Base-by-base conservation (phyloP, 2,797 vertebrate genomes). In the Borostomias antarcticus region DNA sequence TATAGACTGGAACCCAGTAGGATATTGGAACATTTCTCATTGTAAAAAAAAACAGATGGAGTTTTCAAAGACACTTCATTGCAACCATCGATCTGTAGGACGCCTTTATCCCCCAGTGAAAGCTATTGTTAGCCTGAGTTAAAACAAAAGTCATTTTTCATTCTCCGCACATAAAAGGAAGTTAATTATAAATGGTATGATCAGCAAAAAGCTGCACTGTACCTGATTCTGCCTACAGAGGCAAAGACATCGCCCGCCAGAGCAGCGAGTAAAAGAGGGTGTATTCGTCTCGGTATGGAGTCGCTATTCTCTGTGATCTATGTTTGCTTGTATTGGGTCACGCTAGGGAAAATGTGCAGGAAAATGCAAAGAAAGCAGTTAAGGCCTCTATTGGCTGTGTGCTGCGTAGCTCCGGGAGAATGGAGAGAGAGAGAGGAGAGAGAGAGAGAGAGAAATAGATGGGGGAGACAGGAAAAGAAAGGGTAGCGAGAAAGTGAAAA, bases 301-400 rank as follows among this genome's bases (percentile, higher is more conserved):
- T 56, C 66, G 60, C 66, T 66, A 33, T 69, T 69, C 40, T 57
- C 54, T 64, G 52, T 65, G 68, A 79, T 75, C 51, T 68, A 21
- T 40, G 32, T 57, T 68, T 65, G 61, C 51, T 66, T 75, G 78
- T 77, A 73, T 75, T 78, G 69, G 73, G 59, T 81, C 72, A 68
- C 28, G 40, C 69, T 70, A 69, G 50, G 62, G 60, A 52, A 73
- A 72, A 58, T 48, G 28, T 66, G 62, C 68, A 61, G 33, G 33
- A 63, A 66, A 35, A 57, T 56, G 65, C 21, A 17, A 52, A 74
- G 70, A 69, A 74, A 71, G 66, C 67, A 57, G 58, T 58, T 56
- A 59, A 64, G 54, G 65, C 62, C 53, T 60, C 62, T 19, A 45
- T 30, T 57, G 48, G 60, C 52, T 48, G 57, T 29, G 35, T 11